Conservation (phyloP, 2,888 invertebrate species). For the Limnephilus marmoratus region DNA sequence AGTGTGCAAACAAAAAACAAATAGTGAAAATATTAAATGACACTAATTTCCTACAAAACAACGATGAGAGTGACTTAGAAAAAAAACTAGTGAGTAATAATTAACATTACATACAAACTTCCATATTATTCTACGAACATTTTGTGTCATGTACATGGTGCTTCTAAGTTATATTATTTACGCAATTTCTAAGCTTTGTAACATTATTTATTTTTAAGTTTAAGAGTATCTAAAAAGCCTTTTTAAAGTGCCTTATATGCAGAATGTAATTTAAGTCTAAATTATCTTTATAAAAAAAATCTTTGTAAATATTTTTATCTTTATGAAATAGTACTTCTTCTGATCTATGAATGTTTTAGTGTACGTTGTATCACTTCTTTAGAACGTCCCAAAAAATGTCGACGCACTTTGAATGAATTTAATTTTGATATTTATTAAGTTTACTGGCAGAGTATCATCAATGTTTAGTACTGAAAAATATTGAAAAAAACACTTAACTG, state of each 20-base stretch:
- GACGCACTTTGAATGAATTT: not conserved
- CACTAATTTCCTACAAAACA: not conserved
- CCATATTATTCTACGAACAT: slow-evolving; percentile 29
- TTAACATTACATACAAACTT: slow-evolving; percentile 19
- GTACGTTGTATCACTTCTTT: not conserved
- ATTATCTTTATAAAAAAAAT: not conserved
- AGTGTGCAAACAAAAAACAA: slow-evolving; percentile 78
- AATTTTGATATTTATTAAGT: not conserved
- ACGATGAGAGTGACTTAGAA: not conserved
- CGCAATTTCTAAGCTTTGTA: not conserved
- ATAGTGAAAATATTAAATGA: slow-evolving; percentile 49
- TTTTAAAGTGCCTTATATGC: slow-evolving; percentile 41
- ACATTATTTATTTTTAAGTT: slow-evolving; percentile 37
- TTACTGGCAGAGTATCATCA: not conserved
- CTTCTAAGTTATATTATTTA: slow-evolving; percentile 13
- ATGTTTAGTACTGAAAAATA: not conserved
- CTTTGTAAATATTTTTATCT: slow-evolving; percentile 41
- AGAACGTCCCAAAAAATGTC: not conserved
- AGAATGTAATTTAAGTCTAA: not conserved
- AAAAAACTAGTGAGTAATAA: slow-evolving; percentile 28
- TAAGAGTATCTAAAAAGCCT: slow-evolving; percentile 35
- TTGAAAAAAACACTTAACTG: too few species aligned
- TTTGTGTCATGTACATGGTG: slow-evolving; percentile 12
- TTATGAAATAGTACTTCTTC: not conserved
- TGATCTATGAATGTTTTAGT: not conserved